Conservation (phyloP, 2,113 vertebrate species). For the Tupaia tana region DNA sequence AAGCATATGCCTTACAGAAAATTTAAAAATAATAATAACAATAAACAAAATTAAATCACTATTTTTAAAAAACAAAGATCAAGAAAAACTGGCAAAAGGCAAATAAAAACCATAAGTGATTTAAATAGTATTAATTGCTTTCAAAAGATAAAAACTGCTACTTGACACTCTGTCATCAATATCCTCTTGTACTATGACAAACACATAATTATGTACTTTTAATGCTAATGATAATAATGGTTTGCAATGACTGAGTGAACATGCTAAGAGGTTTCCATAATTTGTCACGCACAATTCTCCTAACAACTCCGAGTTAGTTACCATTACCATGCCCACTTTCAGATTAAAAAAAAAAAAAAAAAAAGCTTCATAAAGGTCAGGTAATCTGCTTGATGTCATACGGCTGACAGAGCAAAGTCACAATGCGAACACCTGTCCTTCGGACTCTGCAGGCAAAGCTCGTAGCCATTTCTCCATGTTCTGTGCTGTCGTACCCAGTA, state of each 20-base stretch:
- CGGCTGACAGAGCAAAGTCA: not conserved
- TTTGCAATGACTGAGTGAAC: not conserved
- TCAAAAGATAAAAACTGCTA: not conserved
- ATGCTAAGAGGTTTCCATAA: not conserved
- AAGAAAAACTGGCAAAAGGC: not conserved
- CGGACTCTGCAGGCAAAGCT: not conserved
- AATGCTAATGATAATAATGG: not conserved
- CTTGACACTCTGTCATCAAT: not conserved
- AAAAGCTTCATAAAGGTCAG: not conserved
- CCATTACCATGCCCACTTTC: not conserved
- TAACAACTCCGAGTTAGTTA: not conserved
- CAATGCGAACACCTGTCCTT: not conserved
- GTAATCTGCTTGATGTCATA: not conserved
- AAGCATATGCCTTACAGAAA: too few relatives aligned
- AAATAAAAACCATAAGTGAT: not conserved
- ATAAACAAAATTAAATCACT: too few relatives aligned
- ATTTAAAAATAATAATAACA: too few relatives aligned
- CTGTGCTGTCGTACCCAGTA: not conserved
- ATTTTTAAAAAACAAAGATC: not conserved
- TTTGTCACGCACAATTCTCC: not conserved
- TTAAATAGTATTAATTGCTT: conserved; percentile 20
- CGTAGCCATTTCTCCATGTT: not conserved
- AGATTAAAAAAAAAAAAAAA: not conserved
- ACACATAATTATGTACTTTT: not conserved
- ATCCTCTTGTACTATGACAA: not conserved